phyloP scores from a whole-genome alignment of 1,140 invertebrate species.

The Drosophila kanapiae region DNA sequence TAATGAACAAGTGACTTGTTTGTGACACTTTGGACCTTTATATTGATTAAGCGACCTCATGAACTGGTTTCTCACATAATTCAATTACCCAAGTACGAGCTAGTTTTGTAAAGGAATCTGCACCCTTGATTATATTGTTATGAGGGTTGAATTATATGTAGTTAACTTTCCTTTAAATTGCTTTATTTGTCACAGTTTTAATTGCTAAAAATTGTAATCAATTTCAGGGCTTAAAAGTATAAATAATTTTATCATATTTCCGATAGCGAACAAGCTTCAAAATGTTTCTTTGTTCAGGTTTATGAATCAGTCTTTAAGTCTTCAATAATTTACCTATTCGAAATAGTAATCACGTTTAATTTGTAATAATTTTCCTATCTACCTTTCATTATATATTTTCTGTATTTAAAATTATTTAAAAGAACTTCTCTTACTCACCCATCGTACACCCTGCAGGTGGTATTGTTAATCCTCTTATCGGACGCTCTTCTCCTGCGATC shows the following conservation, averaged over 20 bases:
- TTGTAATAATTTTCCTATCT: background rate
- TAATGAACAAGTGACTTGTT: conserved; percentile 7
- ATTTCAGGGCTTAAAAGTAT: background rate
- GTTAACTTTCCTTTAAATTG: background rate
- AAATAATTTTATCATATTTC: background rate
- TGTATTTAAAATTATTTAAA: background rate
- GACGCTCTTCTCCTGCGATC: conserved; percentile 95
- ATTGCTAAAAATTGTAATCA: background rate
- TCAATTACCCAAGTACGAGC: conserved; percentile 8
- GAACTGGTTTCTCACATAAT: conserved; percentile 7
- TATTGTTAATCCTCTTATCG: conserved; percentile 97
- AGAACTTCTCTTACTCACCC: conserved; percentile 88
- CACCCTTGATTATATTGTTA: background rate
- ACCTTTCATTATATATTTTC: background rate
- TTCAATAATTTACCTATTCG: background rate
- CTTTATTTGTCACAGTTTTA: conserved; percentile 1
- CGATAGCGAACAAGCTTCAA: background rate
- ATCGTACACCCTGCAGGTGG: conserved; percentile 95
- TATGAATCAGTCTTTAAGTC: conserved; percentile 6
- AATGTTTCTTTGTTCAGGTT: conserved; percentile 10
- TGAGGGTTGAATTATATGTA: too few relatives aligned
- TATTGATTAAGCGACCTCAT: conserved; percentile 14
- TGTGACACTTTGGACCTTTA: conserved; percentile 14
- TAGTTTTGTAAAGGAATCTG: conserved; percentile 1
- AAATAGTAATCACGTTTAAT: background rate